Evolutionary conservation across 2,113 vertebrate genomes (phyloP).

Genomic region (Chionis minor): DNA sequence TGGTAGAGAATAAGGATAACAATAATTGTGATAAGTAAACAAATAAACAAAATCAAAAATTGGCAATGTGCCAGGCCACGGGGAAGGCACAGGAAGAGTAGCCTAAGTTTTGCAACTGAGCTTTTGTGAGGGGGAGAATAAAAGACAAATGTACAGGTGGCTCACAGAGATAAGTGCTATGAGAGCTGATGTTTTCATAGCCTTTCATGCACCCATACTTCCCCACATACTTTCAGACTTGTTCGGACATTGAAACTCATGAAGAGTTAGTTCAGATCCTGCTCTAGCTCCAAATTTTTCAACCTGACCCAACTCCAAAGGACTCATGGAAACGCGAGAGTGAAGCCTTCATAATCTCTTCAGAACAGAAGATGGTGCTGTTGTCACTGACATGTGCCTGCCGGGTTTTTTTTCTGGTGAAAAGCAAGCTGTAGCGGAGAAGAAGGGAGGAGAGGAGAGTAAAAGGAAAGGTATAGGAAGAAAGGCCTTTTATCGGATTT

Average conservation of each 20-base stretch:
- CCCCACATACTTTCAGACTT: neutral
- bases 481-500: neutral
- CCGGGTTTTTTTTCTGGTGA: neutral
- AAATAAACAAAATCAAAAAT: neutral
- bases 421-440: neutral
- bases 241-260: neutral
- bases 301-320: neutral
- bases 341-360: neutral
- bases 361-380: constrained; percentile 67
- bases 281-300: neutral
- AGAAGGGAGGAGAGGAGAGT: neutral
- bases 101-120: neutral
- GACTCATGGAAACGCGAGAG: neutral
- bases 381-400: constrained; percentile 15
- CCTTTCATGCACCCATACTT: neutral
- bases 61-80: neutral
- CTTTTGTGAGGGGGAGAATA: neutral
- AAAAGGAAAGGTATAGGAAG: neutral
- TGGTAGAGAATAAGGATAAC: neutral
- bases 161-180: neutral
- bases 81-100: neutral
- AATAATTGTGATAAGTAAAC: neutral
- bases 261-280: neutral
- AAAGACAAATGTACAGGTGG: neutral
- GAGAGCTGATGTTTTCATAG: neutral